These are phyloP conservation scores for Nyctereutes procyonoides DNA, from an alignment of 2,113 vertebrate genomes.

Conservation along the genomic window DNA sequence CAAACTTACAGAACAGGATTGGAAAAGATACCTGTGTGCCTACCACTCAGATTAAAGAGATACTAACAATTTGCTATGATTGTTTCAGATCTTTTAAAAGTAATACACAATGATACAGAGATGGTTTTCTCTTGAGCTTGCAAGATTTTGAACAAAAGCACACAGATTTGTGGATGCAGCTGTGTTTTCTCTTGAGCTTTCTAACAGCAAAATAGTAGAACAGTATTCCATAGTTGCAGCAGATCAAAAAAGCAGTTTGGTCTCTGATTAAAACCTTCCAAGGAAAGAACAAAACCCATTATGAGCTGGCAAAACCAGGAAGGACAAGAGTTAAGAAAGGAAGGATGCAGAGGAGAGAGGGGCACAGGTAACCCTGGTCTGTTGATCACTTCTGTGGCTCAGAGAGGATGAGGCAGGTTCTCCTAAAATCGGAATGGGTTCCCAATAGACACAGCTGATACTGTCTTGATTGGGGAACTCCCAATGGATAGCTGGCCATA, in stretches of 20 bases:
- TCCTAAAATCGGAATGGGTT: neutral
- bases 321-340: neutral
- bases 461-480: neutral
- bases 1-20: neutral
- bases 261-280: neutral
- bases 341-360: neutral
- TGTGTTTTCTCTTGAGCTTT: neutral
- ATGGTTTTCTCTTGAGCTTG: neutral
- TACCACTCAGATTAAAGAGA: neutral
- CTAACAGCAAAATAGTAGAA: neutral
- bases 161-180: neutral
- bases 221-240: neutral
- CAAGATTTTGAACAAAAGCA: neutral
- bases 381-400: neutral
- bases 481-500: neutral
- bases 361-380: neutral
- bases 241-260: neutral
- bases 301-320: neutral
- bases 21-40: neutral
- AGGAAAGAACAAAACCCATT: neutral
- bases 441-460: neutral
- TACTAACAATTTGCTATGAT: neutral
- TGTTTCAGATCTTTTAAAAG: constrained; percentile 19
- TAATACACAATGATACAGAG: neutral
- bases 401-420: neutral